A percentile compares a stretch with the other conserved stretches of the same genome.
These are phyloP conservation scores for Zootermopsis nevadensis DNA, from an alignment of 2,888 invertebrate genomes.

Conservation along the genomic window DNA sequence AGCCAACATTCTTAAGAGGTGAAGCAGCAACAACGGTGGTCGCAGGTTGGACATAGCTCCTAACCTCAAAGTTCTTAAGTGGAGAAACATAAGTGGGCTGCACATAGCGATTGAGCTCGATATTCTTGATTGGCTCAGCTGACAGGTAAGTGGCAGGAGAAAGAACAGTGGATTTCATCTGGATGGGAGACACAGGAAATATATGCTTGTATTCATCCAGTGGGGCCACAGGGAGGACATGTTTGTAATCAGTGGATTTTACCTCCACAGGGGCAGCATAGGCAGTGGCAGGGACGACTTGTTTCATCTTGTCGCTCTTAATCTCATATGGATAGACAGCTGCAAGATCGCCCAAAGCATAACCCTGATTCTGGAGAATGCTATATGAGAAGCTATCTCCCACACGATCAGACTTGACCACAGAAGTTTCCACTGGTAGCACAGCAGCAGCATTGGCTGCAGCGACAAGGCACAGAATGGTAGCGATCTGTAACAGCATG, in stretches of 20 bases:
- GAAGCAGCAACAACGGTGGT: background rate
- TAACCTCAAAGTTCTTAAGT: background rate
- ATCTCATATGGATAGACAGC: background rate
- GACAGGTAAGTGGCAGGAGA: background rate
- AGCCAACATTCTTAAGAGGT: background rate
- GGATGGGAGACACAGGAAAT: background rate
- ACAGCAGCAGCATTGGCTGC: conserved; percentile 25
- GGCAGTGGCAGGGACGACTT: conserved; percentile 14
- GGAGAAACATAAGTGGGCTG: background rate
- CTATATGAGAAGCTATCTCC: conserved; percentile 27
- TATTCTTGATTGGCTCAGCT: background rate
- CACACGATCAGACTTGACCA: conserved; percentile 30
- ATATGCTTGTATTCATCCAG: background rate
- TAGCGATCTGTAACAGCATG: conserved; percentile 10
- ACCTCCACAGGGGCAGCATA: background rate
- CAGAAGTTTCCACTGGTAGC: conserved; percentile 34
- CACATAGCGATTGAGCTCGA: background rate
- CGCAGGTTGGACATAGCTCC: background rate
- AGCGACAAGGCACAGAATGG: conserved; percentile 31
- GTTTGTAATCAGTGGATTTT: background rate
- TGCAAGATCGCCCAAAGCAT: background rate
- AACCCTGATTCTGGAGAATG: conserved; percentile 28
- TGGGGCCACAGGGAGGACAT: background rate
- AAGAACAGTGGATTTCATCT: background rate
- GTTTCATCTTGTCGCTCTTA: background rate